Conservation (phyloP, 2,797 vertebrate genomes). For the Ara ararauna region DNA sequence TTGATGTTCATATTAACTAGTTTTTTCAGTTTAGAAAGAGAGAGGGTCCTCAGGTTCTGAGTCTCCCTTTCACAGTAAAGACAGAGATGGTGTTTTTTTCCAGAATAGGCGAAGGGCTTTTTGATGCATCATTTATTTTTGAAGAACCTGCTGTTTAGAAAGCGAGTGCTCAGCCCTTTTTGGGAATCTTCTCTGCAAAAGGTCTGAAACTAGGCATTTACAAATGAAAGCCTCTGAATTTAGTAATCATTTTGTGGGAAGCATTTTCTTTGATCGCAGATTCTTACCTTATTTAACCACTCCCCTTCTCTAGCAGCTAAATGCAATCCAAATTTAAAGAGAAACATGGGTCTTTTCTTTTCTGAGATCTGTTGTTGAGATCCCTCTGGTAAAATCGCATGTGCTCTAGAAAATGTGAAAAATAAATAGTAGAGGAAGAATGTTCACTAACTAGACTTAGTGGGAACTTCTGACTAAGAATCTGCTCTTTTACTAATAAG, state of each 20-base stretch:
- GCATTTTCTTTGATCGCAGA: not conserved
- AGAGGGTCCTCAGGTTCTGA: not conserved
- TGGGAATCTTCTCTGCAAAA: not conserved
- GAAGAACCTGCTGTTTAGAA: not conserved
- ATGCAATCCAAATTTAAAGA: not conserved
- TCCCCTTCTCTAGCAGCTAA: not conserved
- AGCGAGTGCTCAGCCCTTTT: not conserved
- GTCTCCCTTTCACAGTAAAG: not conserved
- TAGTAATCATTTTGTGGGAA: not conserved
- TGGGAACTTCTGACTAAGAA: constrained; percentile 10
- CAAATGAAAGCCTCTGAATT: not conserved
- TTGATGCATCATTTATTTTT: not conserved
- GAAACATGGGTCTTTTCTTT: not conserved
- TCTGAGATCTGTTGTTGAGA: not conserved
- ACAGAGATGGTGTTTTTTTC: not conserved
- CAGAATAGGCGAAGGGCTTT: not conserved
- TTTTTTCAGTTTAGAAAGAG: constrained; percentile 6
- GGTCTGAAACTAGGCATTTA: not conserved
- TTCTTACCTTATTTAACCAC: not conserved
- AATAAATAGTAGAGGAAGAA: not conserved
- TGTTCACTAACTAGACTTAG: not conserved
- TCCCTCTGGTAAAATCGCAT: not conserved
- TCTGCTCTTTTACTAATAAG: constrained; percentile 4
- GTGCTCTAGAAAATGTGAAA: not conserved
- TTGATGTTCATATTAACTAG: not conserved